Evolutionary conservation across 2,888 invertebrate species (phyloP).

Genomic region (Plebejus argus): DNA sequence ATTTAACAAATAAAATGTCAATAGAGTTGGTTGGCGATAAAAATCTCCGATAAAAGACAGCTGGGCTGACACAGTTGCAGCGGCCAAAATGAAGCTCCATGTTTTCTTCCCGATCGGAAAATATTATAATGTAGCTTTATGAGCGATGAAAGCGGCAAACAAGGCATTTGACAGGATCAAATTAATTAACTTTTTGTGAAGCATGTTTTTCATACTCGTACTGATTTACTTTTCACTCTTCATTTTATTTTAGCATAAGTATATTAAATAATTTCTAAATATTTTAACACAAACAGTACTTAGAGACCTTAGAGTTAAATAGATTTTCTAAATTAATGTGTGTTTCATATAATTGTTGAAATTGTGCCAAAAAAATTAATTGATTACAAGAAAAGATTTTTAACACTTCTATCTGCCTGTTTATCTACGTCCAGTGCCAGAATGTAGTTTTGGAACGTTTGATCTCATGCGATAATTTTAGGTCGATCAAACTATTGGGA

Average conservation of each 20-base stretch:
- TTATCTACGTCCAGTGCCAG: not conserved
- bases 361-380: not conserved
- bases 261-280: not conserved
- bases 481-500: not conserved
- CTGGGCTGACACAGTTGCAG: constrained; percentile 11
- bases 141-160: not conserved
- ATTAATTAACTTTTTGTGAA: not conserved
- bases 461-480: constrained; percentile 16
- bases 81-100: not conserved
- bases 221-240: not conserved
- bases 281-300: not conserved
- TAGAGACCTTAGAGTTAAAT: not conserved
- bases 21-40: constrained; percentile 9
- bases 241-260: not conserved
- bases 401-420: not conserved
- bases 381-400: not conserved
- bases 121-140: not conserved
- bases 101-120: not conserved
- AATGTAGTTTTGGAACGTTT: not conserved
- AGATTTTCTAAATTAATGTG: not conserved
- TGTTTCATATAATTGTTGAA: not conserved
- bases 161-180: not conserved
- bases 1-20: constrained; percentile 6
- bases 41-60: constrained; percentile 21
- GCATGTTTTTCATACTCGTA: not conserved